Percentiles rank a stretch among this genome's conserved stretches.
These are phyloP conservation scores for Oophaga sylvatica DNA, from an alignment of 2,797 vertebrate species.

Conservation along the genomic window DNA sequence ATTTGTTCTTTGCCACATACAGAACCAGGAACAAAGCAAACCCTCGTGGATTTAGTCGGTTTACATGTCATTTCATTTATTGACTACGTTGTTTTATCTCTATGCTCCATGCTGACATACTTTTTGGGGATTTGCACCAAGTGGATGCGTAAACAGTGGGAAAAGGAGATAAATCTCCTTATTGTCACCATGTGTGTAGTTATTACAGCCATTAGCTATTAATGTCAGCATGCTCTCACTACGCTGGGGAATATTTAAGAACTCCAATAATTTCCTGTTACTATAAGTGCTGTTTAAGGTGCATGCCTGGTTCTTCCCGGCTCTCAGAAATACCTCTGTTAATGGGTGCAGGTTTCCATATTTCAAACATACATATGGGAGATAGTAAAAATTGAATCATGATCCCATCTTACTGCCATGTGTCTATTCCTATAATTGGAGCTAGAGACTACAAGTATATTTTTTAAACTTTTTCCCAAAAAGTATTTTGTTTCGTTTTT, in stretches of 20 bases:
- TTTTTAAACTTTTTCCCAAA: not conserved
- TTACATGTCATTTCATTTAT: not conserved
- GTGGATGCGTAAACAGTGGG: no score
- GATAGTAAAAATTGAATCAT: not conserved
- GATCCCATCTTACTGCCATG: not conserved
- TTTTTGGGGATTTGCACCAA: constrained; percentile 3
- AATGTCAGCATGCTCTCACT: not conserved
- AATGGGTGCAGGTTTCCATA: not conserved
- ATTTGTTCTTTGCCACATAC: not conserved
- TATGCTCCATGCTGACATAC: not conserved
- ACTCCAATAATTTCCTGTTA: not conserved
- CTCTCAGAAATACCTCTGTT: not conserved
- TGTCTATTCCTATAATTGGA: not conserved
- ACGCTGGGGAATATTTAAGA: not conserved
- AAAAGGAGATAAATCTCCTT: not conserved
- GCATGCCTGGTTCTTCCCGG: not conserved
- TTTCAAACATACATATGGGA: not conserved
- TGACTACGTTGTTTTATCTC: constrained; percentile 8
- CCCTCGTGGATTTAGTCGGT: not conserved
- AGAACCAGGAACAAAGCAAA: not conserved
- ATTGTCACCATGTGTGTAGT: constrained; percentile 19
- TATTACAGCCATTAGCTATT: not conserved
- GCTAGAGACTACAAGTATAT: no score
- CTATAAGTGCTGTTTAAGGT: not conserved
- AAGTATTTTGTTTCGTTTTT: not conserved